phyloP scores from a whole-genome alignment of 2,113 vertebrate species.

The Typhlomys cinereus region DNA sequence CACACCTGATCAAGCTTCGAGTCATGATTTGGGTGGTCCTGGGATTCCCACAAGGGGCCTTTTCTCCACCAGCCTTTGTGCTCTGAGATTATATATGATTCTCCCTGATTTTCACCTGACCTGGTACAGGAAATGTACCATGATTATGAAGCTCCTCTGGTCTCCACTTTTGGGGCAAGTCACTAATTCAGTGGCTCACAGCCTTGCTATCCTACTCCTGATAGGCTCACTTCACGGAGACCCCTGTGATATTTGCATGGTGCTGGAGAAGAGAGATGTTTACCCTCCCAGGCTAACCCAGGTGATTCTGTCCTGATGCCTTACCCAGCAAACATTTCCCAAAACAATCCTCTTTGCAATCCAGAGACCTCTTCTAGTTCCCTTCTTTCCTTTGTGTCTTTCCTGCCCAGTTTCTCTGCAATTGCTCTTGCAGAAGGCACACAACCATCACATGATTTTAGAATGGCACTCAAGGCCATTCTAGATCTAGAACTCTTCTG shows the following conservation, averaged over 20 bases:
- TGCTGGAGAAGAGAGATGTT: neutral
- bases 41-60: neutral
- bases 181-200: neutral
- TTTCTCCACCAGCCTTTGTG: neutral
- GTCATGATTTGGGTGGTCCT: neutral
- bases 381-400: neutral
- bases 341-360: neutral
- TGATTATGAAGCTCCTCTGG: neutral
- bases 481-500: neutral
- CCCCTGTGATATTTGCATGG: neutral
- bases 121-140: neutral
- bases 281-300: neutral
- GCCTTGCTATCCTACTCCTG: neutral
- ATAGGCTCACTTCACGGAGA: neutral
- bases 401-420: neutral
- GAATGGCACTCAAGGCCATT: neutral
- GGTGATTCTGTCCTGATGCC: neutral
- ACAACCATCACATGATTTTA: neutral
- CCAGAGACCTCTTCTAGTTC: neutral
- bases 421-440: neutral
- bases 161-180: neutral
- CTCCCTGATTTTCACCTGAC: neutral
- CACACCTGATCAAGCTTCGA: too few species aligned
- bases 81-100: neutral
- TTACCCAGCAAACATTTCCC: neutral